Percentiles rank a stretch among this genome's conserved stretches.
Evolutionary conservation across 2,888 invertebrate species (phyloP).

Genomic region (Thysanoteuthis rhombus): DNA sequence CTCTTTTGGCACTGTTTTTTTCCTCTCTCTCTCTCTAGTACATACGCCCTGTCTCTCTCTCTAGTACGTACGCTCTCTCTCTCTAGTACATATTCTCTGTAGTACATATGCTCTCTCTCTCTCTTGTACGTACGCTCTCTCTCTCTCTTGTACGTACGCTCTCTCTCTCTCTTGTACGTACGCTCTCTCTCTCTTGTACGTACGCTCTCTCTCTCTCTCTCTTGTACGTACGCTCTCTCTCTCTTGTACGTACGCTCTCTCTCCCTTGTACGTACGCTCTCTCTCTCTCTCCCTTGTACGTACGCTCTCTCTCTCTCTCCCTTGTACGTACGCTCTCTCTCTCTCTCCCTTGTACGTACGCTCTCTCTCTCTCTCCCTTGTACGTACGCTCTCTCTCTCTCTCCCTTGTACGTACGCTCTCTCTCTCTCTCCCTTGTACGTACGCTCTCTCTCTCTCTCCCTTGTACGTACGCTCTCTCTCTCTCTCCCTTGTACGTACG

Average conservation of each 20-base stretch:
- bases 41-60: neutral
- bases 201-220: neutral
- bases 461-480: neutral
- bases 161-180: neutral
- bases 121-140: neutral
- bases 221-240: neutral
- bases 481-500: no score
- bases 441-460: neutral
- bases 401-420: neutral
- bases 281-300: neutral
- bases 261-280: neutral
- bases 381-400: neutral
- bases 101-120: neutral
- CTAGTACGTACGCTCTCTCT: no score
- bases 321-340: no score
- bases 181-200: neutral
- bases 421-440: no score
- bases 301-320: neutral
- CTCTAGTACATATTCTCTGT: no score
- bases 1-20: neutral
- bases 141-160: no score
- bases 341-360: no score
- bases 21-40: neutral
- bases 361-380: rapidly evolving
- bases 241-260: no score